Evolutionary conservation across 2,888 invertebrate species (phyloP).

Genomic region (Tetranychus truncatus): DNA sequence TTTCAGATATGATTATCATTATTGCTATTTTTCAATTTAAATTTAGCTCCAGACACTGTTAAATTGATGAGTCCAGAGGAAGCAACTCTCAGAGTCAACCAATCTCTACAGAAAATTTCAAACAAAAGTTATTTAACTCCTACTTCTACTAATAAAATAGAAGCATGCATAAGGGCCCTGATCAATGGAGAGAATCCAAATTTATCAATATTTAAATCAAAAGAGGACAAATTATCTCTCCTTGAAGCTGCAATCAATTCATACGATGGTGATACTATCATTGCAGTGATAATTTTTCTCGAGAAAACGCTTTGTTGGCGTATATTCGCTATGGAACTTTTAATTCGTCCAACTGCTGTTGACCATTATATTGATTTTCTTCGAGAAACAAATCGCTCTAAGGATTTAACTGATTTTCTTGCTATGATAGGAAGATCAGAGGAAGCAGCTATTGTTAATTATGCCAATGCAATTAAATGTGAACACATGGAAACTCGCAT

Average conservation of each 20-base stretch:
- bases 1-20: background rate
- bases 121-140: background rate
- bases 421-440: conserved; percentile 19
- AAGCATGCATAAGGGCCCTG: background rate
- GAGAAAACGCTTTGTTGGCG: conserved; percentile 13
- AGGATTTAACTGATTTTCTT: conserved; percentile 15
- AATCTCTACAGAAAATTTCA: background rate
- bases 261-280: conserved; percentile 19
- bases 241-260: conserved; percentile 19
- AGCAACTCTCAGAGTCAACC: background rate
- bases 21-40: background rate
- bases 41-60: background rate
- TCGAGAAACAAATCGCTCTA: background rate
- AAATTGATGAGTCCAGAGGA: conserved; percentile 4
- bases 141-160: background rate
- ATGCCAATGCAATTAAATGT: conserved; percentile 11
- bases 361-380: conserved; percentile 21
- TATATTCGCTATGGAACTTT: conserved; percentile 18
- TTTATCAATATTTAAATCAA: conserved; percentile 7
- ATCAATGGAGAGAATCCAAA: background rate
- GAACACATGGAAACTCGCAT: conserved; percentile 13
- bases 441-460: conserved; percentile 19
- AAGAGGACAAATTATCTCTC: conserved; percentile 18
- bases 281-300: conserved; percentile 16
- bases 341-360: conserved; percentile 16